These are phyloP conservation scores for Heliornis fulica DNA, from an alignment of 2,113 vertebrate genomes.

Conservation along the genomic window DNA sequence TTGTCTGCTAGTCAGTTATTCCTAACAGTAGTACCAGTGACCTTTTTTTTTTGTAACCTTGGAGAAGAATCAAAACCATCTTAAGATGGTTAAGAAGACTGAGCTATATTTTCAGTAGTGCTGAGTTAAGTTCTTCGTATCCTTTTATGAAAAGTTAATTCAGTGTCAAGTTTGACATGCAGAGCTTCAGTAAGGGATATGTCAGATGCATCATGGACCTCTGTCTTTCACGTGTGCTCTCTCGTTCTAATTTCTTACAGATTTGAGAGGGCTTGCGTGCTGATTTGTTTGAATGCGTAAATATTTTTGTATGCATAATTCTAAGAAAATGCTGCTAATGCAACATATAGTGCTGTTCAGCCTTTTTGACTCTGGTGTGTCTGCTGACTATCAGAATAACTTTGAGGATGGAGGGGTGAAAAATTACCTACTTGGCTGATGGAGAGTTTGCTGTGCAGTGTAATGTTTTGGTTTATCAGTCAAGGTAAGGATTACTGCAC, in stretches of 20 bases:
- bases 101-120: background rate
- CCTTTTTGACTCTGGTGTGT: background rate
- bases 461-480: background rate
- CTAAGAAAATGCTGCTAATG: background rate
- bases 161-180: background rate
- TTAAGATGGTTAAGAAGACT: background rate
- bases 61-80: background rate
- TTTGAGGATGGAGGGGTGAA: background rate
- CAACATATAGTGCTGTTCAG: background rate
- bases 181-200: background rate
- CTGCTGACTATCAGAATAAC: background rate
- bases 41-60: background rate
- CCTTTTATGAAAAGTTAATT: background rate
- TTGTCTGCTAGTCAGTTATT: background rate
- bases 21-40: background rate
- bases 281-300: background rate
- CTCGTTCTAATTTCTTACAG: background rate
- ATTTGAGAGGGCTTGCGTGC: background rate
- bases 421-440: background rate
- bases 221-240: background rate
- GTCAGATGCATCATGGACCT: background rate
- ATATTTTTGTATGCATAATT: background rate
- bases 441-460: background rate
- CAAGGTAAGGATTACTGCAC: background rate
- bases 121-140: background rate